Conservation (phyloP, 2,113 vertebrate species). For the Hippocampus zosterae region DNA sequence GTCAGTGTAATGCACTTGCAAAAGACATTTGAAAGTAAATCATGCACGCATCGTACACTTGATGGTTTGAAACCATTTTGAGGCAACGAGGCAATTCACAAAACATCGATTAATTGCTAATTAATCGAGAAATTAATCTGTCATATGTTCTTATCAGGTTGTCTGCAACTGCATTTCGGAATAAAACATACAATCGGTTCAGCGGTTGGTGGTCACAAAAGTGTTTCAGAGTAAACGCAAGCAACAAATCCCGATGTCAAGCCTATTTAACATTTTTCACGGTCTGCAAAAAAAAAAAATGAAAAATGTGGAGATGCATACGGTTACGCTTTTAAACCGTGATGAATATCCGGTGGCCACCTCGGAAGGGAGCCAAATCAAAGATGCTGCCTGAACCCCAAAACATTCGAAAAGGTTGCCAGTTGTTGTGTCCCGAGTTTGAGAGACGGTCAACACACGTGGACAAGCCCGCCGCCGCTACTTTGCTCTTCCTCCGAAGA, state of each 20-base stretch:
- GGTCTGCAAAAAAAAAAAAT: background rate
- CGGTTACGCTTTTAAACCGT: background rate
- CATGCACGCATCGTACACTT: background rate
- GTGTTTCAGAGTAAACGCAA: background rate
- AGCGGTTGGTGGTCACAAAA: background rate
- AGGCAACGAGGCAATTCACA: background rate
- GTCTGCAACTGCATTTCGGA: background rate
- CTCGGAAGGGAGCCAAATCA: background rate
- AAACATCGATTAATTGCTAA: background rate
- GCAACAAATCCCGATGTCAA: background rate
- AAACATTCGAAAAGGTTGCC: background rate
- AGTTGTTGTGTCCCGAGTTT: background rate
- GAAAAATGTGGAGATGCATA: background rate
- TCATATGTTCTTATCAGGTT: background rate
- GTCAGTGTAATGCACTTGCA: conserved; percentile 6
- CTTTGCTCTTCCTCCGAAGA: background rate
- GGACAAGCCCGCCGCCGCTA: background rate
- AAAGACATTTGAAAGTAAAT: background rate
- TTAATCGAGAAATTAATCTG: background rate
- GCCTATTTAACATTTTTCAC: background rate
- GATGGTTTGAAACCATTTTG: background rate
- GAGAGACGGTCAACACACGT: background rate
- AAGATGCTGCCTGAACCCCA: background rate
- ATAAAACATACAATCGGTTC: background rate
- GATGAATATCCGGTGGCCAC: background rate